Evolutionary conservation across 1,140 invertebrate genomes (phyloP), one percentile per base, ranked within the genome.

Genomic region (Rhizoglyphus robini): DNA sequence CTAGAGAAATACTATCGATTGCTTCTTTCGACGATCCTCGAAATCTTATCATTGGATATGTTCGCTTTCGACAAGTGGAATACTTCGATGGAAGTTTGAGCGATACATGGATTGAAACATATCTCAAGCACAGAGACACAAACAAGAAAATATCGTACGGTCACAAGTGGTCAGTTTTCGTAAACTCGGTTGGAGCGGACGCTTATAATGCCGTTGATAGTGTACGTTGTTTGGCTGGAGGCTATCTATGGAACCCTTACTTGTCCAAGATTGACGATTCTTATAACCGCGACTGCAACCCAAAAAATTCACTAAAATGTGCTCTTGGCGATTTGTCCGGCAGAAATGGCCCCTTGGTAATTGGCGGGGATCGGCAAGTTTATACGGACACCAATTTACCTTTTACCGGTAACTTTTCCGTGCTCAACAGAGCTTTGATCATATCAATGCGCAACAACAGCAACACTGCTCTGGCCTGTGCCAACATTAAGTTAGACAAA

Each of bases 161-260:
- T 69, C 92, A 96, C 76, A 84, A 88, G 68, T 96, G 91, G 90
- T 86, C 88, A 51, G 86, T 95, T 65, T 96, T 86, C 74, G 90
- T 94, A 8, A 93, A 92, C 77, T 87, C 88, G 0, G 87, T 96
- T 23, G 88, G 87, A n/a, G 88, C 91, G 34, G 90, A 95, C 78
- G 90, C 90, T 4, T 81, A 87, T 8, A 88, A 91, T 1, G 83
- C 85, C 75, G 82, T 85, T 30, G 82, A 86, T 57, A 77, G 80
- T 63, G 88, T 87, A 1, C 79, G 89, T 66, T 96, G 93, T 75
- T 85, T 88, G 3, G 91, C 90, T 4, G 87, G 86, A 49, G 91
- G 91, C 27, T 92, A 88, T 72, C 81, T 86, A 31, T 96, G 90
- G 88, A 96, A 96, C 79, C 92, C 93, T 0, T 90, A 86, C 76